phyloP scores from a whole-genome alignment of 2,113 vertebrate species.

The Bagarius yarrelli region DNA sequence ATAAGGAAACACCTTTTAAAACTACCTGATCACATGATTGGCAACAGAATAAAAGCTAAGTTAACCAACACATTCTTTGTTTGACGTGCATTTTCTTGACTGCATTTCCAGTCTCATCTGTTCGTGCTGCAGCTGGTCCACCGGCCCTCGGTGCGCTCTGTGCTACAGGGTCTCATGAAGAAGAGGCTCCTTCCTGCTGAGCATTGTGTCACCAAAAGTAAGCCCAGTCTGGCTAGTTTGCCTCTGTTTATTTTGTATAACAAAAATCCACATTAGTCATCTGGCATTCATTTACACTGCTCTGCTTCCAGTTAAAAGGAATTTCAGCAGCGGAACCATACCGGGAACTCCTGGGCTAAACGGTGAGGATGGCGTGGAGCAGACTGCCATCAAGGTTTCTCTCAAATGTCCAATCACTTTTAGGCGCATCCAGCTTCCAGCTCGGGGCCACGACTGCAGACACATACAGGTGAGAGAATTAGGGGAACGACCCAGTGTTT shows the following conservation, averaged over 20 bases:
- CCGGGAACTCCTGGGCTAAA: constrained; percentile 89
- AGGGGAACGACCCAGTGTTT: neutral
- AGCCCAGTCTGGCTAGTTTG: constrained; percentile 55
- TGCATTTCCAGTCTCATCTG: constrained; percentile 86
- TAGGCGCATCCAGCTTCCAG: constrained; percentile 92
- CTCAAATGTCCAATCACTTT: constrained; percentile 97
- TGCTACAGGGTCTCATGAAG: constrained; percentile 93
- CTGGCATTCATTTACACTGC: neutral
- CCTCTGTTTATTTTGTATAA: neutral
- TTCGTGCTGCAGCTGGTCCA: constrained; percentile 97
- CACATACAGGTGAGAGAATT: constrained; percentile 84
- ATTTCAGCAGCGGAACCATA: constrained; percentile 91
- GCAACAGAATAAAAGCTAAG: neutral
- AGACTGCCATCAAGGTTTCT: constrained; percentile 95
- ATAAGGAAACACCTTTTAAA: neutral
- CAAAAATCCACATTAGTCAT: neutral
- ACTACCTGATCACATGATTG: neutral
- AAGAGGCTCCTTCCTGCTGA: constrained; percentile 91
- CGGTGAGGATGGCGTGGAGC: constrained; percentile 91
- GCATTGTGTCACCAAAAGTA: constrained; percentile 96
- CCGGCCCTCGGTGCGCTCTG: constrained; percentile 87
- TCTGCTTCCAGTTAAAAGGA: constrained; percentile 81
- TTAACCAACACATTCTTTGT: neutral
- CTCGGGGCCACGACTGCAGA: constrained; percentile 89
- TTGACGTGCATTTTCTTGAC: neutral